phyloP scores from a whole-genome alignment of 2,888 invertebrate genomes.

The Patella depressa region DNA sequence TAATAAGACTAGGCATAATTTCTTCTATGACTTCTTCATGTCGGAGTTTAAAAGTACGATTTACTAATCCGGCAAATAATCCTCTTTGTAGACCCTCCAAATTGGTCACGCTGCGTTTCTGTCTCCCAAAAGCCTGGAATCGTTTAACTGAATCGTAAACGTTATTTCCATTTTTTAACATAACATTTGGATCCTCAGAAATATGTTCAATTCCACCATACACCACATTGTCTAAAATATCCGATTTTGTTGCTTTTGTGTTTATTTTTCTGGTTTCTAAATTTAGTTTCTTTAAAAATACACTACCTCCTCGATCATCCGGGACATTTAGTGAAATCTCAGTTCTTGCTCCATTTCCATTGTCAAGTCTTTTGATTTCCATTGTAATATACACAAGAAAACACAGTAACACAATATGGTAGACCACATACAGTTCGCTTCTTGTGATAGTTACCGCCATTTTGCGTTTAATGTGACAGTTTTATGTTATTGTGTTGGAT shows the following conservation, averaged over 20 bases:
- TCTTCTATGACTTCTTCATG: background rate
- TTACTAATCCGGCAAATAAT: background rate
- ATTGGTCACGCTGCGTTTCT: background rate
- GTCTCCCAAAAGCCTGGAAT: background rate
- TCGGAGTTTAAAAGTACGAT: background rate
- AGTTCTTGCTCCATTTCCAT: too few relatives aligned
- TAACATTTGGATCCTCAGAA: background rate
- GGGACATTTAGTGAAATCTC: too few relatives aligned
- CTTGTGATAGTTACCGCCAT: background rate
- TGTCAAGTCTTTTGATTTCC: background rate
- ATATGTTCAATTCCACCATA: background rate
- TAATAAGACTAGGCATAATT: background rate
- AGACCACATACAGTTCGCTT: background rate
- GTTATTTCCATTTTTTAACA: too few relatives aligned
- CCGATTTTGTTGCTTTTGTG: background rate
- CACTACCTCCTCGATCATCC: too few relatives aligned
- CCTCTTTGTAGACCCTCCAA: background rate
- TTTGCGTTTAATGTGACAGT: background rate
- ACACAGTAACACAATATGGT: background rate
- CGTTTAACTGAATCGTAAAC: too few relatives aligned
- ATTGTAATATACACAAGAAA: background rate
- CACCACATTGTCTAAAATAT: background rate
- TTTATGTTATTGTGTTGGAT: too few relatives aligned
- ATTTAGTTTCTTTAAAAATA: too few relatives aligned
- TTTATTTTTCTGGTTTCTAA: too few relatives aligned